phyloP scores from a whole-genome alignment of 2,797 vertebrate species.

The Halcyon smyrnensis region DNA sequence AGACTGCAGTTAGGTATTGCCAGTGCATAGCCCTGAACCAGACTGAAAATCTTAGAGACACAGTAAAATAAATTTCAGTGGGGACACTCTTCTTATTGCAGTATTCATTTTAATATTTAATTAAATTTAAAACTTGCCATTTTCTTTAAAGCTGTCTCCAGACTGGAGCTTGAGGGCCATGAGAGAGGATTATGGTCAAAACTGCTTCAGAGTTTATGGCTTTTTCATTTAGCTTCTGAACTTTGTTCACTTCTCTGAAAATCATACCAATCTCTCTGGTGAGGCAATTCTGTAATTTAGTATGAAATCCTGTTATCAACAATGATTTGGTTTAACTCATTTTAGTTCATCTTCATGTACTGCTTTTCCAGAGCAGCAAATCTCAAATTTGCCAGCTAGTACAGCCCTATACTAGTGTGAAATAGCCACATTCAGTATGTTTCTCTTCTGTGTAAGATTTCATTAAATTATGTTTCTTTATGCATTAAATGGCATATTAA shows the following conservation, averaged over 20 bases:
- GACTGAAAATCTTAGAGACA: background rate
- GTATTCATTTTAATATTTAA: background rate
- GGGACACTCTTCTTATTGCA: background rate
- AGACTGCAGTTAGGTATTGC: background rate
- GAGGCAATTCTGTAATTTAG: slow-evolving; percentile 11
- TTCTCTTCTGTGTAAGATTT: background rate
- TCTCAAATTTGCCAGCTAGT: background rate
- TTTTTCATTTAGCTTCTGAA: background rate
- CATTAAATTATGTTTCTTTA: background rate
- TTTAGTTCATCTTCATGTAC: background rate
- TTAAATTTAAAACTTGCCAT: background rate
- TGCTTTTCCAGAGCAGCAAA: background rate
- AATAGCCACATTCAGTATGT: background rate
- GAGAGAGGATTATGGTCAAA: background rate
- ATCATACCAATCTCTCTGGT: background rate
- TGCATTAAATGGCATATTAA: background rate
- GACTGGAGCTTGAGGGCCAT: background rate
- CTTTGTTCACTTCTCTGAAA: background rate
- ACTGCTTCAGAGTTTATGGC: background rate
- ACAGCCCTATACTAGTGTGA: background rate
- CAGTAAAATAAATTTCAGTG: background rate
- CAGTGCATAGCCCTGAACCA: background rate
- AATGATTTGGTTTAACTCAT: background rate
- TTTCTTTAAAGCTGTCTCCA: background rate
- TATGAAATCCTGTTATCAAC: slow-evolving; percentile 27